phyloP scores from a whole-genome alignment of 2,113 vertebrate genomes.

The Cottus gobio region DNA sequence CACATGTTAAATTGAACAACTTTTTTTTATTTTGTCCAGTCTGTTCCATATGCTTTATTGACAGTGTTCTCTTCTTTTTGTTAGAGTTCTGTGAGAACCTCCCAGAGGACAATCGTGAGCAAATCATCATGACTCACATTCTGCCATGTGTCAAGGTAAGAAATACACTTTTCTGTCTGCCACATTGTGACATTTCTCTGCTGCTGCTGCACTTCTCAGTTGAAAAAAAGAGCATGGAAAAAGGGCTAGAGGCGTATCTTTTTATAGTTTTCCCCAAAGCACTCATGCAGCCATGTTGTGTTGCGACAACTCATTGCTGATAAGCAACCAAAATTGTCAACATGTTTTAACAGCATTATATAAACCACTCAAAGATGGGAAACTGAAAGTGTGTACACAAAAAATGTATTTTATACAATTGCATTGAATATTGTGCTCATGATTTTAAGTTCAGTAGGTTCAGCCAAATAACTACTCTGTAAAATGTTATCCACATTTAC shows the following conservation, averaged over 20 bases:
- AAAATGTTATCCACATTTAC: neutral
- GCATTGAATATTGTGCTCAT: neutral
- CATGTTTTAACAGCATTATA: neutral
- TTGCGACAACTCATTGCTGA: neutral
- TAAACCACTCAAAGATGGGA: neutral
- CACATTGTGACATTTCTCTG: neutral
- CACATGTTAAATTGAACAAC: neutral
- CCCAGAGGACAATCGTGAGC: constrained; percentile 88
- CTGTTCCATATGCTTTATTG: neutral
- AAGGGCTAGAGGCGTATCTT: constrained; percentile 8
- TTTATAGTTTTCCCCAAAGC: constrained; percentile 20
- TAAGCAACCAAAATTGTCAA: neutral
- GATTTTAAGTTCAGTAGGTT: neutral
- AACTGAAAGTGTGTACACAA: neutral
- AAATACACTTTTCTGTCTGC: constrained; percentile 15
- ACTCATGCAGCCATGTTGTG: neutral
- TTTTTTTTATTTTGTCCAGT: neutral
- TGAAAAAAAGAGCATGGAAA: constrained; percentile 3
- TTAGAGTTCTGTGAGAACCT: constrained; percentile 94
- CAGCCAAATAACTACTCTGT: neutral
- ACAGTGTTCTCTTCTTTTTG: constrained; percentile 15
- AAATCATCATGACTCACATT: constrained; percentile 92
- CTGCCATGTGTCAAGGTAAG: constrained; percentile 93
- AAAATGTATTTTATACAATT: neutral
- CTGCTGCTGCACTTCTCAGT: neutral